Conservation (phyloP, 2,888 invertebrate genomes). For the Drosophila picticornis region DNA sequence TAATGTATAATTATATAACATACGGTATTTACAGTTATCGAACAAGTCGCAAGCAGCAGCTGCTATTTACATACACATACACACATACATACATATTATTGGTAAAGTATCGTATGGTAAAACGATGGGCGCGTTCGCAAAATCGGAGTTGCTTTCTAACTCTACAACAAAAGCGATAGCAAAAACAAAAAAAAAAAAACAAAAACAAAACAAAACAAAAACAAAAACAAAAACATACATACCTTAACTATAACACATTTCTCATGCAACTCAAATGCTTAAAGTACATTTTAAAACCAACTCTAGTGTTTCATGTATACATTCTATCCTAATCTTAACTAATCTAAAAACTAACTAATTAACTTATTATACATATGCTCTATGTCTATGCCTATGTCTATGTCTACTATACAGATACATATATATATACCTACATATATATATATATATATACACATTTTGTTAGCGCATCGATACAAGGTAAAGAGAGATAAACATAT, state of each 20-base stretch:
- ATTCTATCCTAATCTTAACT: slow-evolving; percentile 60
- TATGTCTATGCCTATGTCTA: slow-evolving; percentile 75
- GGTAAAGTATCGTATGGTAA: slow-evolving; percentile 17
- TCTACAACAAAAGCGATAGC: slow-evolving; percentile 15
- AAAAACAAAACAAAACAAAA: not conserved
- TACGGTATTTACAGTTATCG: slow-evolving; percentile 48
- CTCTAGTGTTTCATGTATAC: slow-evolving; percentile 77
- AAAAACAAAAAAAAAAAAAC: slow-evolving; percentile 3
- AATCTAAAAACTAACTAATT: slow-evolving; percentile 41
- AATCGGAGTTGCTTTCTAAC: slow-evolving; percentile 23
- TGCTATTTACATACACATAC: slow-evolving; percentile 35
- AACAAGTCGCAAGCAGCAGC: slow-evolving; percentile 36
- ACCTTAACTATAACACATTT: slow-evolving; percentile 48
- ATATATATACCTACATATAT: slow-evolving; percentile 31
- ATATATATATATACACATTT: slow-evolving; percentile 65
- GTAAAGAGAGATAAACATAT: slow-evolving; percentile 65
- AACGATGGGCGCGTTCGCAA: slow-evolving; percentile 18
- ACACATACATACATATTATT: slow-evolving; percentile 18
- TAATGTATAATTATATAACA: slow-evolving; percentile 56
- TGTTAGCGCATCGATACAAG: slow-evolving; percentile 77
- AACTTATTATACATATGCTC: slow-evolving; percentile 60
- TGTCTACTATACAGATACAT: slow-evolving; percentile 49
- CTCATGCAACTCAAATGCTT: slow-evolving; percentile 59
- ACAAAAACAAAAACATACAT: slow-evolving; percentile 21
- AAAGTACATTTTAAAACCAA: slow-evolving; percentile 54